Evolutionary conservation across 2,888 invertebrate species (phyloP).

Genomic region (Eremobia ochroleuca): DNA sequence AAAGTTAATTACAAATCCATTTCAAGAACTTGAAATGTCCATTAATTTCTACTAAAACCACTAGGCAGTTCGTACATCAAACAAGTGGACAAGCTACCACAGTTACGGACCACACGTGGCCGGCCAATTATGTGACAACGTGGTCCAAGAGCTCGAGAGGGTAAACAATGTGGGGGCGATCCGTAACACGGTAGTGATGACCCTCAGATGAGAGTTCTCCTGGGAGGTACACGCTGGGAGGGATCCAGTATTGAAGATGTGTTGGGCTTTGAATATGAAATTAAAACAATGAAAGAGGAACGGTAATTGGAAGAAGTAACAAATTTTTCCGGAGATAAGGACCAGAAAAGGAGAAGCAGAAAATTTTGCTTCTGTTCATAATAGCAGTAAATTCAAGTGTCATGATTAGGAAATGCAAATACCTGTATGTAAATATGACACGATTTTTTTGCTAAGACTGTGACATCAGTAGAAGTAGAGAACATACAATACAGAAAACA

Average conservation of each 20-base stretch:
- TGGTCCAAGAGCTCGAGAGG: slow-evolving; percentile 75
- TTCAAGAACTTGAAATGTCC: slow-evolving; percentile 58
- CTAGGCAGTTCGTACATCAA: slow-evolving; percentile 51
- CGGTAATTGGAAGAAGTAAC: neutral
- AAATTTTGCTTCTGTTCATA: neutral
- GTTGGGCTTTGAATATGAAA: slow-evolving; percentile 3
- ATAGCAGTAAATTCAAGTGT: too few species aligned
- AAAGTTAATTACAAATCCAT: slow-evolving; percentile 55
- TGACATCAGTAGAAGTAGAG: neutral
- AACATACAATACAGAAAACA: neutral
- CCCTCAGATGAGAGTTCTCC: slow-evolving; percentile 68
- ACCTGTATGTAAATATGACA: neutral
- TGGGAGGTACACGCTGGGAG: slow-evolving; percentile 74
- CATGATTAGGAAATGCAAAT: neutral
- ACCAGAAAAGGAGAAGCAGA: neutral
- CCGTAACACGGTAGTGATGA: slow-evolving; percentile 82
- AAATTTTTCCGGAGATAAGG: neutral
- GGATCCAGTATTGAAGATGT: slow-evolving; percentile 43
- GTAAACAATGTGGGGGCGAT: slow-evolving; percentile 81
- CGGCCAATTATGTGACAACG: slow-evolving; percentile 85
- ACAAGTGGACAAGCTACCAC: slow-evolving; percentile 71
- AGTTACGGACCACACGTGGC: slow-evolving; percentile 78
- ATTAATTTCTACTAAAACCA: slow-evolving; percentile 62
- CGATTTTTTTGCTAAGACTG: neutral
- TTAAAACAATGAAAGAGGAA: slow-evolving; percentile 15